Evolutionary conservation across 2,797 vertebrate species (phyloP).

Genomic region (Jordanella pulchra): DNA sequence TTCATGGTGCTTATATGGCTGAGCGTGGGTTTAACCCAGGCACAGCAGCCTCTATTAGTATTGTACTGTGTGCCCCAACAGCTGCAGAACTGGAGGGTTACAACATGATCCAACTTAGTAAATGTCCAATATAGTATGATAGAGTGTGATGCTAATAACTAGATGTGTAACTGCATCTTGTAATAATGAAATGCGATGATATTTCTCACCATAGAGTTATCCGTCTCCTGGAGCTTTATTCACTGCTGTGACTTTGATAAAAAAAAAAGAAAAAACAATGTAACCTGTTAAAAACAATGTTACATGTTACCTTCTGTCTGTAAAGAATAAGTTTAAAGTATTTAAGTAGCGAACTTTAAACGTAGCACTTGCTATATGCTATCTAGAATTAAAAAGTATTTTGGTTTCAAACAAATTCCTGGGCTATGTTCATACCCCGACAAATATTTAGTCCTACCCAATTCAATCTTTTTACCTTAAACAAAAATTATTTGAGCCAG

Average conservation of each 20-base stretch:
- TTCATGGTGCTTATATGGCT: slow-evolving; percentile 74
- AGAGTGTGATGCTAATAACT: slow-evolving; percentile 47
- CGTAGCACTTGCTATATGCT: too few relatives aligned
- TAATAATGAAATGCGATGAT: not conserved
- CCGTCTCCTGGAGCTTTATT: not conserved
- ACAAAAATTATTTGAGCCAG: too few relatives aligned
- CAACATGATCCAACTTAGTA: slow-evolving; percentile 54
- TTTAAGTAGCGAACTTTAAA: too few relatives aligned
- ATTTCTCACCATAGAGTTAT: not conserved
- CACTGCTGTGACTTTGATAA: not conserved
- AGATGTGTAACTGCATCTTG: not conserved
- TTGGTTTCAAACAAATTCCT: too few relatives aligned
- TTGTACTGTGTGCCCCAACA: slow-evolving; percentile 58
- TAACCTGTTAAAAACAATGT: too few relatives aligned
- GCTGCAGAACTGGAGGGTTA: slow-evolving; percentile 52
- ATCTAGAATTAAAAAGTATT: too few relatives aligned
- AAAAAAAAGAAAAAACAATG: too few relatives aligned
- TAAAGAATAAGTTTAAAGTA: not conserved
- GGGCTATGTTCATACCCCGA: too few relatives aligned
- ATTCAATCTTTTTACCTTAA: too few relatives aligned
- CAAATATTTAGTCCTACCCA: too few relatives aligned
- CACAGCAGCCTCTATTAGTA: slow-evolving; percentile 67
- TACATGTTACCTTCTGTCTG: not conserved
- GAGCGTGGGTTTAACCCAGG: slow-evolving; percentile 73
- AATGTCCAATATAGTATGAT: slow-evolving; percentile 50